phyloP scores from a whole-genome alignment of 2,888 invertebrate species.

The Troides oblongomaculatus region DNA sequence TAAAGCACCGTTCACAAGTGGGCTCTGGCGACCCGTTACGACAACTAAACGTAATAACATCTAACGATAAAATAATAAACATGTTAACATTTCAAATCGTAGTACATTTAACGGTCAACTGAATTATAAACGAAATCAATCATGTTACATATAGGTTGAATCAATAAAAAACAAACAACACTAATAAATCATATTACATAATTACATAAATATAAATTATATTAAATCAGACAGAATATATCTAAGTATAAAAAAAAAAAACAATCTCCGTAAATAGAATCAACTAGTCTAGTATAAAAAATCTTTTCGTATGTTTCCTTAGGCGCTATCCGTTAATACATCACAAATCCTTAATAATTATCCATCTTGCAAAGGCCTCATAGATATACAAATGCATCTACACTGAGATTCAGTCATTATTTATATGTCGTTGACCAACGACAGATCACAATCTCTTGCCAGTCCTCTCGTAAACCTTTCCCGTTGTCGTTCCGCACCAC shows the following conservation, averaged over 20 bases:
- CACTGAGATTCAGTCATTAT: conserved; percentile 81
- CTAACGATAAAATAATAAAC: conserved; percentile 72
- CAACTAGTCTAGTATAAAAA: conserved; percentile 80
- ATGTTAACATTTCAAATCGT: conserved; percentile 60
- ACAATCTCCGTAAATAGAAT: conserved; percentile 81
- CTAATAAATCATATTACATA: conserved; percentile 77
- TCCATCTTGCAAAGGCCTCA: conserved; percentile 81
- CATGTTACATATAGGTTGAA: conserved; percentile 62
- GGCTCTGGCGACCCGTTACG: conserved; percentile 41
- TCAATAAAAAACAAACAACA: conserved; percentile 80
- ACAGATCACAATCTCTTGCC: conserved; percentile 80
- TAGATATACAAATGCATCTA: conserved; percentile 81
- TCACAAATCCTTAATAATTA: conserved; percentile 80
- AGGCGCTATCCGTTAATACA: conserved; percentile 81
- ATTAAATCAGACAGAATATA: conserved; percentile 80
- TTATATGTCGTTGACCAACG: conserved; percentile 80
- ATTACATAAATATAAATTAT: conserved; percentile 78
- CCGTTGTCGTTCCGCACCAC: conserved; percentile 74
- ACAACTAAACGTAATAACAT: conserved; percentile 56
- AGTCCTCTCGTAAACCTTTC: conserved; percentile 70
- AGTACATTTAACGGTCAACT: conserved; percentile 53
- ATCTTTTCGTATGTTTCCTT: conserved; percentile 81
- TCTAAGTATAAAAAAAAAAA: conserved; percentile 79
- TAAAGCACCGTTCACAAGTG: conserved; percentile 63
- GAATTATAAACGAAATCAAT: conserved; percentile 64